Evolutionary conservation across 1,140 invertebrate species (phyloP).

Genomic region (Aphaenogaster floridana): DNA sequence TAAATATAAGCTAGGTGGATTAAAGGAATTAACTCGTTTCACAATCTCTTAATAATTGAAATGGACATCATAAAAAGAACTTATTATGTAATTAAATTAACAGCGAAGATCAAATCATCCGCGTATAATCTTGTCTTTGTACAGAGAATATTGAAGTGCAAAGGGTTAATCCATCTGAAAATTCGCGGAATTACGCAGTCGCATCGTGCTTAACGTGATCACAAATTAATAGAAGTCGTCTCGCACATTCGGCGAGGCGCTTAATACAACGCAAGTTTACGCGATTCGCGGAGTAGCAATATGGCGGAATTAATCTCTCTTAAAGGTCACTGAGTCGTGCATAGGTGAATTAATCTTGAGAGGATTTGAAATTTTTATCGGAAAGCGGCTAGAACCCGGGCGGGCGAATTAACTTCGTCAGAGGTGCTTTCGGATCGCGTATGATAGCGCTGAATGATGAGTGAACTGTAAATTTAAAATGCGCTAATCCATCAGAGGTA

Average conservation of each 20-base stretch:
- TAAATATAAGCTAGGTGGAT: neutral
- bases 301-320: slow-evolving; percentile 49
- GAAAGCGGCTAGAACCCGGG: neutral
- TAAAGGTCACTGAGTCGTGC: slow-evolving; percentile 53
- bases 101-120: slow-evolving; percentile 1
- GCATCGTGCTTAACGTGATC: slow-evolving; percentile 39
- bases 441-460: slow-evolving; percentile 43
- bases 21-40: neutral
- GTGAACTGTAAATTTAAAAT: slow-evolving; percentile 60
- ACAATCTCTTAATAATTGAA: slow-evolving; percentile 23
- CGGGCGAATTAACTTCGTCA: slow-evolving; percentile 46
- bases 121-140: slow-evolving; percentile 24
- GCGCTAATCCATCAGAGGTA: slow-evolving; percentile 45
- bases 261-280: slow-evolving; percentile 44
- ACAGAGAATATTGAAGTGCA: slow-evolving; percentile 1
- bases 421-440: slow-evolving; percentile 7
- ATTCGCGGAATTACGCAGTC: slow-evolving; percentile 36
- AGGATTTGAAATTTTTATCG: slow-evolving; percentile 56
- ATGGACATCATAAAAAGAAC: slow-evolving; percentile 15
- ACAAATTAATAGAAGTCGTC: slow-evolving; percentile 51
- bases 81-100: slow-evolving; percentile 20
- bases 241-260: slow-evolving; percentile 34
- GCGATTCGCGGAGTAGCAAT: slow-evolving; percentile 43
- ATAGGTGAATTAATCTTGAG: slow-evolving; percentile 48
- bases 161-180: slow-evolving; percentile 53